Base-by-base conservation (phyloP, 1,140 invertebrate species). In the Drosophila leontia region DNA sequence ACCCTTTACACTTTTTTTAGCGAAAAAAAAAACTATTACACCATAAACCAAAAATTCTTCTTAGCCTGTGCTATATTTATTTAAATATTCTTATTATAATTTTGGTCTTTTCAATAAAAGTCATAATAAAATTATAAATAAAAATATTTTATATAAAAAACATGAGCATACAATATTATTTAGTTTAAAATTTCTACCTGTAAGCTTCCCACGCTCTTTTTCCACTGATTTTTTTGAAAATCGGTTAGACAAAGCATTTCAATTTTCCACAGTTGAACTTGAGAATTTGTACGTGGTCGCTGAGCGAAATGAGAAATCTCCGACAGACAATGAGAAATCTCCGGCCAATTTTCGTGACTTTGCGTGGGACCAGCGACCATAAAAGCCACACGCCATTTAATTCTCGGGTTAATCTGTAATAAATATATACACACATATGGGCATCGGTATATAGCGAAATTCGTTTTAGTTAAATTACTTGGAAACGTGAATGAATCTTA, bases 361-460 rank as follows among this genome's bases (percentile, higher is more conserved):
- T 88, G 85, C 85, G 85, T 88, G 85, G 85, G 85, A 68, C 74
- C 59, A 57, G 65, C 62, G 83, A 69, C 81, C 85, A 81, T 81
- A 88, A 88, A 75, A 80, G 85, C 68, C 76, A 90, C 78, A 79
- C 77, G 85, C 78, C 85, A 90, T 79, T 90, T 67, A 88, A 82
- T 83, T 75, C 61, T 78, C 76, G 78, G 71, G 71, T 85, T 84
- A 85, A 90, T 90, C 86, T 90, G 85, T 85, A 90, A 90, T 90
- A 75, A 77, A 78, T 39, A 64, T 45, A 44, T 58, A 59, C 34
- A 78, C 57, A 60, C 58, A 56, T 59, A 62, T 68, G 63, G 67
- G 47, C 67, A 69, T 68, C 50, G 32, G 48, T 48, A 76, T 51
- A 83, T 45, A 45, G 53, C 55, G 39, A 63, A 78, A 88, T 59